Percentiles rank a stretch among this genome's conserved stretches.
These are phyloP conservation scores for Drosophila percnosoma DNA, from an alignment of 2,888 invertebrate species.

Conservation along the genomic window DNA sequence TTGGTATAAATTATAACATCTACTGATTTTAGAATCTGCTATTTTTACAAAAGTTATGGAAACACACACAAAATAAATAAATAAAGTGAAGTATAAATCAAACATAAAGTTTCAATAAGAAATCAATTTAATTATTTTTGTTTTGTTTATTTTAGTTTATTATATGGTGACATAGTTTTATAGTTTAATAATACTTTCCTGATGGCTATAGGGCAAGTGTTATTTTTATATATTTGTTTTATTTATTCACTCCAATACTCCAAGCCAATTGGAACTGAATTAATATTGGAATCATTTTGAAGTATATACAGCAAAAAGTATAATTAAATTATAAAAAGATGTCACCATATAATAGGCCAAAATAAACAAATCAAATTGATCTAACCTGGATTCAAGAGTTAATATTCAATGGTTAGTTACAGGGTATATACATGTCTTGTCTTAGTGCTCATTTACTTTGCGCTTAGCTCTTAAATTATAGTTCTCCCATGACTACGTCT, in stretches of 20 bases:
- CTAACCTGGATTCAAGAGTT: background rate
- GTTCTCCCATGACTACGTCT: slow-evolving; percentile 54
- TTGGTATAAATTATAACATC: background rate
- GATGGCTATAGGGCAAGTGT: no score
- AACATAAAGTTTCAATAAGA: background rate
- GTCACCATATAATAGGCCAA: background rate
- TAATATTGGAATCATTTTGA: background rate
- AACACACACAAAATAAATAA: background rate
- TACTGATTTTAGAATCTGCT: fast-evolving
- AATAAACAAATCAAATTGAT: background rate
- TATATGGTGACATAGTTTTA: no score
- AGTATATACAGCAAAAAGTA: background rate
- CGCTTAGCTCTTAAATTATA: slow-evolving; percentile 45
- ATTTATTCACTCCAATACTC: no score
- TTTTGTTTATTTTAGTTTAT: background rate
- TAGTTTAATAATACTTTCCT: no score
- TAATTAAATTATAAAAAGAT: background rate
- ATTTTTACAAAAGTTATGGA: background rate
- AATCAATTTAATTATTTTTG: background rate
- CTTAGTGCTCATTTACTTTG: background rate
- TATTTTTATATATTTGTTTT: no score
- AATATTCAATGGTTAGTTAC: background rate
- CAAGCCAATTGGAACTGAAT: background rate
- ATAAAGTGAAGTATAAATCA: background rate
- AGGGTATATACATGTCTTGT: slow-evolving; percentile 18